Evolutionary conservation across 2,113 vertebrate species (phyloP), one percentile per base, ranked within the genome.

Genomic region (Tylochromis polylepis): DNA sequence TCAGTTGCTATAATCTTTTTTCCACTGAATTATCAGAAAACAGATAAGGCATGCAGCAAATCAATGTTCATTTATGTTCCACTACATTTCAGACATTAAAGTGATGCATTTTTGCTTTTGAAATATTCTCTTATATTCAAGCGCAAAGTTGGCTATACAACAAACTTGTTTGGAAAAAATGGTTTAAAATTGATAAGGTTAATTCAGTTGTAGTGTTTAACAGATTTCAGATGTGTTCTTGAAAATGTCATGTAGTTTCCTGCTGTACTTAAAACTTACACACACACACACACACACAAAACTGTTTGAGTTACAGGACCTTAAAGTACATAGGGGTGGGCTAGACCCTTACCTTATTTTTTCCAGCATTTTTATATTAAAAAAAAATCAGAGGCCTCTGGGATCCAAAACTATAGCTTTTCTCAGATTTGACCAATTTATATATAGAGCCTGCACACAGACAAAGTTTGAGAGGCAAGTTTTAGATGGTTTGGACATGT

Each of bases 1-100:
- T 43, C 65, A 70, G 36, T 43, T 3, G 65, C 38, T 70, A 24
- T 41, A 70, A 43, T 43, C n/a, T 70, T 70, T 24, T 43, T 70
- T 70, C 65, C 65, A 70, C n/a, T 43, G 65, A 70, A 43, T 70
- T 24, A 70, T 70, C 65, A 70, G 65, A 43, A 70, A 70, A 22
- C 12, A 15, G 62, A 70, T 43, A 70, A 70, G 62, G 20, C 36
- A 5, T 43, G n/a, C 62, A 24, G 62, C 36, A 22, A 41, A 70
- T 5, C 36, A 43, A 15, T 70, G 62, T 20, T 70, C 7, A 4
- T 70, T 70, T 70, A 36, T 70, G 36, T 43, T 43, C n/a, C 36
- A 9, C 62, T 6, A 0, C 36, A 70, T 70, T 70, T 41, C 12
- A 70, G 36, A 70, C n/a, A 70, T 70, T 70, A 15, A 2, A 70